A percentile compares a stretch with the other conserved stretches of the same genome.
These are phyloP conservation scores for Picathartes gymnocephalus DNA, from an alignment of 2,113 vertebrate genomes.

Conservation along the genomic window DNA sequence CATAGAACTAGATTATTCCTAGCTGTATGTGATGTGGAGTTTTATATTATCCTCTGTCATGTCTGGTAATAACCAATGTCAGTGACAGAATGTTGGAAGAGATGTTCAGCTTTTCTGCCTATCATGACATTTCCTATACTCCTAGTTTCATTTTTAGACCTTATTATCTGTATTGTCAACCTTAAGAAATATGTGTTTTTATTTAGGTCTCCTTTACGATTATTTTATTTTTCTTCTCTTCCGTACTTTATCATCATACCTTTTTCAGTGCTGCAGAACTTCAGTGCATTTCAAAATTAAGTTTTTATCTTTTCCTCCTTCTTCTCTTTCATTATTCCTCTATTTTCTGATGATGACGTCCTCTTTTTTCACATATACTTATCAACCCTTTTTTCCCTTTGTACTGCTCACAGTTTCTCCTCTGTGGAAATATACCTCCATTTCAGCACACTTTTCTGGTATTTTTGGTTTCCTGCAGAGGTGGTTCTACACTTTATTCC, in stretches of 20 bases:
- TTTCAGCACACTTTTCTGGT: background rate
- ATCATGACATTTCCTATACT: background rate
- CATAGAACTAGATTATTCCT: background rate
- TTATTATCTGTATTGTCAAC: background rate
- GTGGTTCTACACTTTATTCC: background rate
- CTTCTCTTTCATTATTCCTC: background rate
- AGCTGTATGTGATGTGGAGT: background rate
- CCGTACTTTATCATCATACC: background rate
- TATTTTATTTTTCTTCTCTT: background rate
- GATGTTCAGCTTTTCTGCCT: background rate
- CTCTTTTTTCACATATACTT: background rate
- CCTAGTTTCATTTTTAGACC: background rate
- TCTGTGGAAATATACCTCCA: background rate
- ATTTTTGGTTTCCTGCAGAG: background rate
- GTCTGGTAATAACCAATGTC: background rate
- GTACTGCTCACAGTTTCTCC: background rate
- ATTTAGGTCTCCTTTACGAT: background rate
- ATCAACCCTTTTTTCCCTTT: background rate
- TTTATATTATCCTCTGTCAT: background rate
- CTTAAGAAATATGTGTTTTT: background rate
- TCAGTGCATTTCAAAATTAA: background rate
- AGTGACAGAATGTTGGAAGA: background rate
- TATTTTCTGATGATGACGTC: background rate
- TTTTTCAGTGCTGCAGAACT: background rate
- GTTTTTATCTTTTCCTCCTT: background rate